Percentiles rank a stretch among this genome's conserved stretches.
These are phyloP conservation scores for Heliothis subflexa DNA, from an alignment of 1,140 invertebrate genomes.

Conservation along the genomic window DNA sequence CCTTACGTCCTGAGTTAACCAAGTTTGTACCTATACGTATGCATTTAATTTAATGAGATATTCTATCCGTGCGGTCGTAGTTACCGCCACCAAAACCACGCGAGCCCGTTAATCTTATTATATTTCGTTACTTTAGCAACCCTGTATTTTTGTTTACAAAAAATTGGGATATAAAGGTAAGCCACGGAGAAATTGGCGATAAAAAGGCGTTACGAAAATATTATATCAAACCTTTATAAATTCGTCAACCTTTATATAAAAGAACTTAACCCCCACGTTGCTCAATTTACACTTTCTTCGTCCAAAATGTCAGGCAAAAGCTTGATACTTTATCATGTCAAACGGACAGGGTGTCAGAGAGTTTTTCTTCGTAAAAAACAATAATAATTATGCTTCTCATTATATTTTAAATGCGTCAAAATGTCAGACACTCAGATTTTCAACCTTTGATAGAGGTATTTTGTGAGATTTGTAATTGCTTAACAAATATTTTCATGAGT, in stretches of 20 bases:
- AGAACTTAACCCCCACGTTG: neutral
- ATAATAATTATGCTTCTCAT: slow-evolving; percentile 11
- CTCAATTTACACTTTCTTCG: neutral
- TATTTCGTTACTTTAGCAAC: neutral
- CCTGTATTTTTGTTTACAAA: neutral
- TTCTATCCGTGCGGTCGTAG: neutral
- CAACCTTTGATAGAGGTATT: neutral
- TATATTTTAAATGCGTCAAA: slow-evolving; percentile 12
- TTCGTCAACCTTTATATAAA: neutral
- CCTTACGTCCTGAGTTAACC: too few relatives aligned
- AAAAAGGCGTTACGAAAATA: too few relatives aligned
- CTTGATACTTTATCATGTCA: slow-evolving; percentile 8
- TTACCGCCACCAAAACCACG: neutral
- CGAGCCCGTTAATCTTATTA: neutral
- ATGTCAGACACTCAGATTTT: slow-evolving; percentile 12
- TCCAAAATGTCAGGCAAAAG: neutral
- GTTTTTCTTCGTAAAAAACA: slow-evolving; percentile 24
- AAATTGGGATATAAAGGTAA: too few relatives aligned
- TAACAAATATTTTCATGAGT: slow-evolving; percentile 1
- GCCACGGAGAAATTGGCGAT: too few relatives aligned
- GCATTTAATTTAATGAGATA: slow-evolving; percentile 12
- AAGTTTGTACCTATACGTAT: neutral
- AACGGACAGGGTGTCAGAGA: neutral
- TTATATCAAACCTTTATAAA: too few relatives aligned
- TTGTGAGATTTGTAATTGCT: slow-evolving; percentile 2